A percentile compares a stretch with the other conserved stretches of the same genome.
These are phyloP conservation scores for Chelon auratus DNA, from an alignment of 2,797 vertebrate species.

Conservation along the genomic window DNA sequence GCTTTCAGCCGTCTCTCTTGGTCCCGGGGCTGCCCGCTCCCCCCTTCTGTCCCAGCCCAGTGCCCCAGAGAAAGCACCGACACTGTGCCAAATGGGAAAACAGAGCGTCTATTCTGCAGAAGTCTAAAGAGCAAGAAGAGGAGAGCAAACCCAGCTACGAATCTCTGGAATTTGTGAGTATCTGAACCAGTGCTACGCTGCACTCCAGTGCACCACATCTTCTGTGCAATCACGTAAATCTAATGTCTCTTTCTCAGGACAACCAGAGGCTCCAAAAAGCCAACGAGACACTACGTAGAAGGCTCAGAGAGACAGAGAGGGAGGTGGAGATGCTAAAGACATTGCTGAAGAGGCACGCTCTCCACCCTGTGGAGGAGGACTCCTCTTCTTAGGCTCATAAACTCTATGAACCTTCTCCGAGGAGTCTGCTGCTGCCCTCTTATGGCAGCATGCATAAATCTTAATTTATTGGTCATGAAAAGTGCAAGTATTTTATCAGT, in stretches of 20 bases:
- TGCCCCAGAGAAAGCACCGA: conserved; percentile 88
- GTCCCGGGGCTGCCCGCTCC: conserved; percentile 61
- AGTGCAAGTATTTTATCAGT: conserved; percentile 31
- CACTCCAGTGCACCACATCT: not conserved
- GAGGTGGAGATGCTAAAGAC: conserved; percentile 84
- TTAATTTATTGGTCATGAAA: conserved; percentile 31
- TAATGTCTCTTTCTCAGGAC: conserved; percentile 71
- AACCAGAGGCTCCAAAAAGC: conserved; percentile 77
- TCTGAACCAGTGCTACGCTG: not conserved
- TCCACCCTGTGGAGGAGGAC: conserved; percentile 83
- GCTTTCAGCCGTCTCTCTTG: conserved; percentile 67
- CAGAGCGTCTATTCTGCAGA: conserved; percentile 85
- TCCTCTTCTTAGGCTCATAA: conserved; percentile 75
- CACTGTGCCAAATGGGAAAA: conserved; percentile 96
- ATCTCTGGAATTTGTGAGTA: conserved; percentile 88
- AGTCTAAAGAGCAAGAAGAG: conserved; percentile 82
- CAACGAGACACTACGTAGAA: conserved; percentile 81
- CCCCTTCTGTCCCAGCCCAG: conserved; percentile 88
- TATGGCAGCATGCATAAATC: conserved; percentile 39
- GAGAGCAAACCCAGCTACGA: conserved; percentile 84
- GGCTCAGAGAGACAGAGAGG: conserved; percentile 80
- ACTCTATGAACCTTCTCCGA: conserved; percentile 12
- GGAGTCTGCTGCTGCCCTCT: conserved; percentile 52
- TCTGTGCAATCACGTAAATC: not conserved
- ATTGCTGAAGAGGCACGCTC: conserved; percentile 81